A percentile compares a stretch with the other conserved stretches of the same genome.
Conservation (phyloP, 2,113 vertebrate genomes). For the Polypterus bichir region DNA sequence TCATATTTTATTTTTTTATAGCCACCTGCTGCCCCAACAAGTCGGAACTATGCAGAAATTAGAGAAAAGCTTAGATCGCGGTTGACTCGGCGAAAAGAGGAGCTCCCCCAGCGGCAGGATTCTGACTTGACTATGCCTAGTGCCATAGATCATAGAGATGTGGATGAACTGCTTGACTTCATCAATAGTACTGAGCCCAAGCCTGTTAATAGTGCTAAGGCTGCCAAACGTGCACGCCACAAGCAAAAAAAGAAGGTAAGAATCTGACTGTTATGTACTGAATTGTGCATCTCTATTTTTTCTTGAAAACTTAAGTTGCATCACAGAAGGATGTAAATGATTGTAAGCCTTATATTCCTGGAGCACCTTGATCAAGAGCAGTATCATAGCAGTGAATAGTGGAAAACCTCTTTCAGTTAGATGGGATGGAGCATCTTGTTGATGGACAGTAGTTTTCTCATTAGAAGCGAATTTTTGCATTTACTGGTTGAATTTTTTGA, state of each 20-base stretch:
- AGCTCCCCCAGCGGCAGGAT: constrained; percentile 77
- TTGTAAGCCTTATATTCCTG: too few species aligned
- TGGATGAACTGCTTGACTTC: constrained; percentile 89
- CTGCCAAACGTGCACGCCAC: constrained; percentile 89
- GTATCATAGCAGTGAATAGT: too few species aligned
- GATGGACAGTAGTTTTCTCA: too few species aligned
- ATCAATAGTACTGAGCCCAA: constrained; percentile 95
- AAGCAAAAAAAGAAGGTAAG: constrained; percentile 97
- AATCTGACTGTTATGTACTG: background rate
- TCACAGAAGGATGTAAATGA: too few species aligned
- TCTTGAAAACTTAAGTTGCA: too few species aligned
- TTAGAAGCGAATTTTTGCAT: too few species aligned
- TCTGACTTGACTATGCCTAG: constrained; percentile 59
- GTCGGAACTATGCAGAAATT: constrained; percentile 95
- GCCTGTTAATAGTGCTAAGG: constrained; percentile 89
- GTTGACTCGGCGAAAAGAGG: constrained; percentile 89
- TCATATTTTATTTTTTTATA: constrained; percentile 27
- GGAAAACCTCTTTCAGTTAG: too few species aligned
- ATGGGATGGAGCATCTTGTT: too few species aligned
- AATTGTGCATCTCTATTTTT: too few species aligned
- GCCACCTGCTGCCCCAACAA: constrained; percentile 92
- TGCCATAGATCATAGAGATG: constrained; percentile 77
- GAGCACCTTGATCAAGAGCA: too few species aligned
- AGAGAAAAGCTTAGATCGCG: constrained; percentile 89
- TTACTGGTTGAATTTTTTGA: too few species aligned